Base-by-base conservation (phyloP, 2,888 invertebrate genomes). In the Uropetala carovei region DNA sequence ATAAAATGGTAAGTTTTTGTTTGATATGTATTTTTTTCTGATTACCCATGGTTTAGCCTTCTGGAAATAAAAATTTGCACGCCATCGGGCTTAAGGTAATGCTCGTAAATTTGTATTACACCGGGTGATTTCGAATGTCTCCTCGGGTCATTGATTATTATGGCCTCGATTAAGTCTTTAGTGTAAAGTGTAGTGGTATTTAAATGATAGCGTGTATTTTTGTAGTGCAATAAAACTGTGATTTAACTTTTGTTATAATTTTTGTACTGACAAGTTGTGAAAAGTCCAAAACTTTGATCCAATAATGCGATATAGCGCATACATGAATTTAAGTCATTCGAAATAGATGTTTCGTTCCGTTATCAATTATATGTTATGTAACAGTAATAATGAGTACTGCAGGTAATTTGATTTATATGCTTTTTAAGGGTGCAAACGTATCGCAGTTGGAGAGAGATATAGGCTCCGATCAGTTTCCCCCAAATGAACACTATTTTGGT, bases 361-460 rank as follows among this genome's bases (percentile, higher is more conserved):
- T 22, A 13, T 22, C 7, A 27, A 3, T 75, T 14, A 4, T 75
- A 75, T 11, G 22, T 18, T 43, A 43, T 9, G 75, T 75, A 27
- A 3, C 18, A 30, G 2, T 16, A 64, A 85, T 13, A 91, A 91
- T 92, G 18, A 18, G 43, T 3, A 43, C 43, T 5, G 43, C 1
- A 43, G n/a, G 1, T 27, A 58, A 64, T 86, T 4, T 75, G 13
- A 13, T 13, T 58, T 18, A 0, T 27, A 22, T 60, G 18, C 30
- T 86, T 92, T 83, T 96, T 93, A 95, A 99, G 99, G 99, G 99
- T 96, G 98, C 99, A 95, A 99, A 99, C 97, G 98, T 99, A 96
- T 99, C 99, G 94, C 99, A 99, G 96, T 96, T 99, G 95, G 99
- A 99, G 96, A 98, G 99, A 96, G 99, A 99, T 96, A 99, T 99